Evolutionary conservation across 1,140 invertebrate species (phyloP).

Genomic region (Dreissena rostriformis): DNA sequence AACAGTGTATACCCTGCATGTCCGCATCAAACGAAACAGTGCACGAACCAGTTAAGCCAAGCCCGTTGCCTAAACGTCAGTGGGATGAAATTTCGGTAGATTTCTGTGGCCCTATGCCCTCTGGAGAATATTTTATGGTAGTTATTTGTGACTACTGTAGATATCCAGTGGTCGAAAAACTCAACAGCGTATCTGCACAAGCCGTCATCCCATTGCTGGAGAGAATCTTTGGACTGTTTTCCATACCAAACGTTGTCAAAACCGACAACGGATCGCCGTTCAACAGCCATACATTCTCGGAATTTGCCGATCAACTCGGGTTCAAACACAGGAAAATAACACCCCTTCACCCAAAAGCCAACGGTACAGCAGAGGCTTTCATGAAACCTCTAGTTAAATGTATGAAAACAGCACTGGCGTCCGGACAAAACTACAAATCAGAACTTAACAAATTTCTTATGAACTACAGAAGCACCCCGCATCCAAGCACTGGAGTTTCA

Average conservation of each 20-base stretch:
- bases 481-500: conserved; percentile 13
- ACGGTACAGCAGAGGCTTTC: conserved; percentile 54
- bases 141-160: conserved; percentile 69
- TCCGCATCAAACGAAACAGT: not conserved
- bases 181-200: conserved; percentile 21
- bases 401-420: conserved; percentile 39
- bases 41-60: not conserved
- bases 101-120: conserved; percentile 68
- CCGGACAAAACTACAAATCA: conserved; percentile 50
- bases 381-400: conserved; percentile 56
- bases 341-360: conserved; percentile 25
- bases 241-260: conserved; percentile 56
- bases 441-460: conserved; percentile 32
- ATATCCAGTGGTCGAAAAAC: conserved; percentile 64
- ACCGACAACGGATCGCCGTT: conserved; percentile 65
- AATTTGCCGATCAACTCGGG: conserved; percentile 27
- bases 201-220: conserved; percentile 33
- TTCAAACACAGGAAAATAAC: conserved; percentile 27
- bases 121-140: conserved; percentile 68
- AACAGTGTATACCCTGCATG: conserved; percentile 32
- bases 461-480: conserved; percentile 14
- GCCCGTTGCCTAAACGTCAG: conserved; percentile 2
- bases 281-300: conserved; percentile 25
- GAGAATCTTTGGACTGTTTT: conserved; percentile 54
- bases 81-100: conserved; percentile 63